Percentiles rank a stretch among this genome's conserved stretches.
phyloP scores from a whole-genome alignment of 2,888 invertebrate genomes.

The Hydropsyche betteni region DNA sequence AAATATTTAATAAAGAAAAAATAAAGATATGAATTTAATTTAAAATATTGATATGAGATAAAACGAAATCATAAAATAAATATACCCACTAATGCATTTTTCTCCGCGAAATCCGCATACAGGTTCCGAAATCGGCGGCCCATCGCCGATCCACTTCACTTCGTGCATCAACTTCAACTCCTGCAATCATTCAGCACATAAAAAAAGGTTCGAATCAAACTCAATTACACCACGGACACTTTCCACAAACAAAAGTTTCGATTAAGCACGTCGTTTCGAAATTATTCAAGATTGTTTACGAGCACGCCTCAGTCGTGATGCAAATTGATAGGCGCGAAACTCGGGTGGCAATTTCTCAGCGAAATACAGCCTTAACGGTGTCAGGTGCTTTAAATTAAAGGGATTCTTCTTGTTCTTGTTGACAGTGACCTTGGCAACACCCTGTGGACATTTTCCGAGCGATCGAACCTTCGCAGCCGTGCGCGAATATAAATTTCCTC shows the following conservation, averaged over 20 bases:
- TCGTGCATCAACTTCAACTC: conserved; percentile 75
- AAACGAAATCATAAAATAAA: neutral
- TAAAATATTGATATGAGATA: too few relatives aligned
- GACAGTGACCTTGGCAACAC: conserved; percentile 18
- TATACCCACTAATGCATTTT: conserved; percentile 81
- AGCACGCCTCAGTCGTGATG: neutral
- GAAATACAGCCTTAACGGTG: neutral
- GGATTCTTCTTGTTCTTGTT: neutral
- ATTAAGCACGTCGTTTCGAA: too few relatives aligned
- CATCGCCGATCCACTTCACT: conserved; percentile 81
- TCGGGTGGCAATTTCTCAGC: neutral
- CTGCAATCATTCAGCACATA: conserved; percentile 61
- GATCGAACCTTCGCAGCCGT: too few relatives aligned
- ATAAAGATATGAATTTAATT: too few relatives aligned
- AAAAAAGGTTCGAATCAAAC: conserved; percentile 24
- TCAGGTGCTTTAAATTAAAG: conserved; percentile 24
- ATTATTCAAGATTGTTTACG: too few relatives aligned
- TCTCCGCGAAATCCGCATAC: conserved; percentile 90
- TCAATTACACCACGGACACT: neutral
- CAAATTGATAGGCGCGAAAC: conserved; percentile 6
- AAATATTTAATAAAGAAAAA: too few relatives aligned
- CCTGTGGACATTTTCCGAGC: neutral
- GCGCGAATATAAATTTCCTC: too few relatives aligned
- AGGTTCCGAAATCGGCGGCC: conserved; percentile 85
- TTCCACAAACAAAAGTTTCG: conserved; percentile 3